Conservation (phyloP, 2,797 vertebrate species). For the Pseudomugil tenellus region DNA sequence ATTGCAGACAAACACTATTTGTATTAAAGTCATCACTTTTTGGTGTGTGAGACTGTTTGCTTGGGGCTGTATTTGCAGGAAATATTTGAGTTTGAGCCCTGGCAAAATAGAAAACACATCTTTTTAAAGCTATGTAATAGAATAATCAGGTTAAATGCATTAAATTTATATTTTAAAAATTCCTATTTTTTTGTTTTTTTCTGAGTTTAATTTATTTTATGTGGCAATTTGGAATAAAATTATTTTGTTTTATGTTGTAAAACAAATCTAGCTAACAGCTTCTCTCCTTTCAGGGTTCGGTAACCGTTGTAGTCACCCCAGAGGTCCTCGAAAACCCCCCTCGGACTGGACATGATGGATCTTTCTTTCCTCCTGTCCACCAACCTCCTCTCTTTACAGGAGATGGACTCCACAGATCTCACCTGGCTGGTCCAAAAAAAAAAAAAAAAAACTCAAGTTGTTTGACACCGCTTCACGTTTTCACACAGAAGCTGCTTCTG, state of each 20-base stretch:
- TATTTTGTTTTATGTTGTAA: background rate
- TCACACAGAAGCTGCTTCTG: constrained; percentile 57
- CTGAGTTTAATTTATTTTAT: background rate
- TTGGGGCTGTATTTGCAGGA: constrained; percentile 32
- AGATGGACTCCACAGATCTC: constrained; percentile 48
- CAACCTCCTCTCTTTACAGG: constrained; percentile 37
- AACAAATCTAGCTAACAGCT: constrained; percentile 18
- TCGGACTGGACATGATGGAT: constrained; percentile 93
- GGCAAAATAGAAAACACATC: background rate
- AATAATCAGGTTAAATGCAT: too few species aligned
- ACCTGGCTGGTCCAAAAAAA: constrained; percentile 55
- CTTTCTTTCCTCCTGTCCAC: constrained; percentile 27
- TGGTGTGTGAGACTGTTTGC: background rate
- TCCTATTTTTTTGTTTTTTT: too few species aligned
- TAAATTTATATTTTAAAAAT: too few species aligned
- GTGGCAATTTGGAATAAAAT: background rate
- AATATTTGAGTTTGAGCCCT: constrained; percentile 16
- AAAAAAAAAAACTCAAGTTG: constrained; percentile 19
- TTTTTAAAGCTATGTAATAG: too few species aligned
- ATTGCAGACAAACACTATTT: constrained; percentile 45
- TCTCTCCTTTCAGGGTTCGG: constrained; percentile 85
- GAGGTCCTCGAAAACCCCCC: constrained; percentile 90
- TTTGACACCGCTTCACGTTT: constrained; percentile 48
- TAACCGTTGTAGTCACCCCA: constrained; percentile 90
- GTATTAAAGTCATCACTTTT: constrained; percentile 23